phyloP scores from a whole-genome alignment of 2,113 vertebrate genomes.

The Thalassarche chlororhynchos region DNA sequence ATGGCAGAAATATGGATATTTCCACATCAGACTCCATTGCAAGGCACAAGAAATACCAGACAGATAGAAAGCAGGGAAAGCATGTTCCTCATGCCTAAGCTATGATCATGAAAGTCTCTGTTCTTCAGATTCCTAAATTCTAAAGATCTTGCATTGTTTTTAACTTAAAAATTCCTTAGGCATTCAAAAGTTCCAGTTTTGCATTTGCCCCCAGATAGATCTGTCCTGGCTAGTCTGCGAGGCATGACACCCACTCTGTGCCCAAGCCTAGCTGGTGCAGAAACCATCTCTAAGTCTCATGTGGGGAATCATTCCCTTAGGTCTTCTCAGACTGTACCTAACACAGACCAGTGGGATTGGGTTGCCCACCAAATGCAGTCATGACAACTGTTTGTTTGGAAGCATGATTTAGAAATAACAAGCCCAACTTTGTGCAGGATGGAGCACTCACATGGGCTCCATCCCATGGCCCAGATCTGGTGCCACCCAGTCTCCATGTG shows the following conservation, averaged over 20 bases:
- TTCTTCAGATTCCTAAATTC: neutral
- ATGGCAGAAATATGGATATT: neutral
- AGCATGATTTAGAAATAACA: neutral
- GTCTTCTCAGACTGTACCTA: neutral
- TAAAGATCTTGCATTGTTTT: neutral
- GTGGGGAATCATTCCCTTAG: neutral
- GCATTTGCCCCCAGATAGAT: neutral
- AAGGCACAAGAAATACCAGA: neutral
- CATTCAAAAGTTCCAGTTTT: neutral
- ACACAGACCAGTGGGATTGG: neutral
- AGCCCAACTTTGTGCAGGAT: neutral
- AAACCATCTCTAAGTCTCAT: neutral
- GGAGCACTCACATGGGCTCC: neutral
- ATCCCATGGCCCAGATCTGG: neutral
- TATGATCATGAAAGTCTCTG: neutral
- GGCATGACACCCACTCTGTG: neutral
- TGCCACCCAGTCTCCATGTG: neutral
- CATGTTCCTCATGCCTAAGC: neutral
- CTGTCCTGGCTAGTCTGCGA: neutral
- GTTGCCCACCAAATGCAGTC: neutral
- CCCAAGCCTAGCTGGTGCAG: neutral
- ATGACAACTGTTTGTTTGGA: neutral
- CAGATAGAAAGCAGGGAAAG: neutral
- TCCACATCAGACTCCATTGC: neutral
- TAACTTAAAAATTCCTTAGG: neutral